Evolutionary conservation across 2,888 invertebrate genomes (phyloP).

Genomic region (Azorinus chamasolen): DNA sequence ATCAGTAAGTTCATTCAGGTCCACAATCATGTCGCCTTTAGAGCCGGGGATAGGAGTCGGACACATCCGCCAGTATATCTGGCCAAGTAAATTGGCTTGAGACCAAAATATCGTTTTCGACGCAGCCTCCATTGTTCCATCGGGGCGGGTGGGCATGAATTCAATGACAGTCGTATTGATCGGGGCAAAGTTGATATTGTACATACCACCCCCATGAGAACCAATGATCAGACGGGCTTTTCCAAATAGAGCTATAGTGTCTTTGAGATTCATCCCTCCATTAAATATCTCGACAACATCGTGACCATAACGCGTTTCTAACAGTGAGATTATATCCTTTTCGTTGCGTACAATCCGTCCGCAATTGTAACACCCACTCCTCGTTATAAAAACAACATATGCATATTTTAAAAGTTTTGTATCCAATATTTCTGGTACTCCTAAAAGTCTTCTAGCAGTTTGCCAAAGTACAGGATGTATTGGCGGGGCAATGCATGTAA

Average conservation of each 20-base stretch:
- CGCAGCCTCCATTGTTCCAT: constrained; percentile 12
- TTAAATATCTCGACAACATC: constrained; percentile 5
- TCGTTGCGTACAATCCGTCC: constrained; percentile 20
- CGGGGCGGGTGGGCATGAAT: constrained; percentile 22
- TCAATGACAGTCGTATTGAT: constrained; percentile 20
- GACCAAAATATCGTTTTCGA: constrained; percentile 18
- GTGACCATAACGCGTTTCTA: constrained; percentile 7
- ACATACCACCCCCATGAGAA: constrained; percentile 22
- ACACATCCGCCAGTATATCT: constrained; percentile 24
- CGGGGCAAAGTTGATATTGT: constrained; percentile 26
- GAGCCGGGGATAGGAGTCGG: not conserved
- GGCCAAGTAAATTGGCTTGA: constrained; percentile 13
- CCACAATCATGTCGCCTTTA: constrained; percentile 10
- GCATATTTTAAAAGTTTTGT: not conserved
- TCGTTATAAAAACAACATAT: constrained; percentile 13
- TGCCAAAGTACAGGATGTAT: constrained; percentile 31
- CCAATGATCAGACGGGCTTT: constrained; percentile 18
- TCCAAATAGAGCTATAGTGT: constrained; percentile 10
- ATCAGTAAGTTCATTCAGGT: constrained; percentile 1
- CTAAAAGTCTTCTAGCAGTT: constrained; percentile 16
- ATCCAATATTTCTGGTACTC: not conserved
- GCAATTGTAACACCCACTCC: constrained; percentile 21
- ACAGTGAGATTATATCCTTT: not conserved
- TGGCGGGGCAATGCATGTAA: constrained; percentile 19
- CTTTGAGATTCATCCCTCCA: constrained; percentile 13